These are phyloP conservation scores for Trichosurus vulpecula DNA, from an alignment of 2,797 vertebrate genomes.

Conservation along the genomic window DNA sequence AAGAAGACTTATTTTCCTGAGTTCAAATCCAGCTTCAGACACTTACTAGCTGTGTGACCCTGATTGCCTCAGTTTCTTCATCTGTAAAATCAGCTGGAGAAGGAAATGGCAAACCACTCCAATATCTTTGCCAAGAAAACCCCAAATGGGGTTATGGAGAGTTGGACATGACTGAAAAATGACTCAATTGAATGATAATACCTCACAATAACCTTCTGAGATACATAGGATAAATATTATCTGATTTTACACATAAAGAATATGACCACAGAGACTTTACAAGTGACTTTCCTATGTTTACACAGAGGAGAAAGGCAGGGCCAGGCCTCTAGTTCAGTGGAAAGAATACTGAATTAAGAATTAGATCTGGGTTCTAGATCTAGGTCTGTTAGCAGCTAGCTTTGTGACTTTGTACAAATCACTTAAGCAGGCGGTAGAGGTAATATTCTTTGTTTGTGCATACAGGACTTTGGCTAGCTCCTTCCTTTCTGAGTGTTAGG, in stretches of 20 bases:
- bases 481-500: neutral
- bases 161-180: neutral
- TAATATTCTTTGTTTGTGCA: neutral
- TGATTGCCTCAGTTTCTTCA: neutral
- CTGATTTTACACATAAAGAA: conserved; percentile 26
- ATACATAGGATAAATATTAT: neutral
- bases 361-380: neutral
- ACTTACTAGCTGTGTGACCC: no score
- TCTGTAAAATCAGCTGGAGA: neutral
- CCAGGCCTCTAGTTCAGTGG: neutral
- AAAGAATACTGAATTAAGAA: neutral
- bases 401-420: neutral
- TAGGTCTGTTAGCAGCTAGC: neutral
- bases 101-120: neutral
- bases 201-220: conserved; percentile 37
- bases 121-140: neutral
- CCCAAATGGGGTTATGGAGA: neutral
- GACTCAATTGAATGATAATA: conserved; percentile 13
- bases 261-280: neutral
- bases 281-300: neutral
- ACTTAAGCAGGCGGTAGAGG: neutral
- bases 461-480: neutral
- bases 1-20: neutral
- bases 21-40: neutral
- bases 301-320: conserved; percentile 4